Percentiles rank a stretch among this genome's conserved stretches.
These are phyloP conservation scores for Protomyctophum bolini DNA, from an alignment of 2,113 vertebrate genomes.

Conservation along the genomic window DNA sequence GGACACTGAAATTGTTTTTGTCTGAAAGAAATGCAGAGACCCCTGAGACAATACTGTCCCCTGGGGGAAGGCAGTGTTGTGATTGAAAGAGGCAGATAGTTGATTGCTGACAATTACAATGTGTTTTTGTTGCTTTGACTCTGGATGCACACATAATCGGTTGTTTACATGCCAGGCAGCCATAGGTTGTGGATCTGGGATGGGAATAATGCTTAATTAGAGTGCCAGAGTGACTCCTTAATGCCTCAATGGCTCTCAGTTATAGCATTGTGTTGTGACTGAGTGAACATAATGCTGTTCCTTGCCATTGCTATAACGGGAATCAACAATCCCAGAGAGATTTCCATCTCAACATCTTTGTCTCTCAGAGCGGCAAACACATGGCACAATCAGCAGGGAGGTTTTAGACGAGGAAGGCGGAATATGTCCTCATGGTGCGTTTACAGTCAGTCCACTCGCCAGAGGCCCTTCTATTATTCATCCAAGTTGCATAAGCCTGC, in stretches of 20 bases:
- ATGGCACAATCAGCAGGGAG: conserved; percentile 43
- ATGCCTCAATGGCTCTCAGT: conserved; percentile 61
- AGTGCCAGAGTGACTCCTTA: conserved; percentile 44
- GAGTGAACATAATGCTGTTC: conserved; percentile 57
- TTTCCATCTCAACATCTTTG: conserved; percentile 47
- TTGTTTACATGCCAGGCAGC: conserved; percentile 47
- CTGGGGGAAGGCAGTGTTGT: too few species aligned
- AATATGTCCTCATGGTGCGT: conserved; percentile 48
- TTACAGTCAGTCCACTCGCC: conserved; percentile 70
- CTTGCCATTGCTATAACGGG: conserved; percentile 64
- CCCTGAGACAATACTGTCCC: too few species aligned
- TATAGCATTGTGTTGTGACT: conserved; percentile 49
- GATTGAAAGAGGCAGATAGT: too few species aligned
- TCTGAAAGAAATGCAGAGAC: too few species aligned
- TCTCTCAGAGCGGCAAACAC: conserved; percentile 32
- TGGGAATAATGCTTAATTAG: conserved; percentile 57
- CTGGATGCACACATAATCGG: conserved; percentile 30
- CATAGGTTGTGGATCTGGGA: conserved; percentile 42
- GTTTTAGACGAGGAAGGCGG: conserved; percentile 44
- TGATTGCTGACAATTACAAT: not conserved
- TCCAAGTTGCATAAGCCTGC: conserved; percentile 64
- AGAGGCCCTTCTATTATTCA: conserved; percentile 74
- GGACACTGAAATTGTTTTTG: too few species aligned
- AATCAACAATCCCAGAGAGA: conserved; percentile 55
- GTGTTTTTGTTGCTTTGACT: conserved; percentile 30